Base-by-base conservation (phyloP, 2,888 invertebrate genomes). In the Zonitis immaculata region DNA sequence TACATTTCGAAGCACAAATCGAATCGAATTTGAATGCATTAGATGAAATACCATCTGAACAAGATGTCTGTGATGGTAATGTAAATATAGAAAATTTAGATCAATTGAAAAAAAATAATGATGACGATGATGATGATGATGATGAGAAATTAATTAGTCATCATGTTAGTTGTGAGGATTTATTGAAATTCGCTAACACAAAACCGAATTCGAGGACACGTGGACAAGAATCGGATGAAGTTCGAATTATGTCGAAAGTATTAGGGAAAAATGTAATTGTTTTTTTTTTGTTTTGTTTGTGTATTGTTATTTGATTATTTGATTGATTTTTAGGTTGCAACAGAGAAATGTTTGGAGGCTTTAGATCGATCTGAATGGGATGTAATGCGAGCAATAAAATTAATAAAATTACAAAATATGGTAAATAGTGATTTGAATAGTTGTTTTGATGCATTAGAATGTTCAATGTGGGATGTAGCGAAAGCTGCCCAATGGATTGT, bases 141-240 rank as follows among this genome's bases (percentile, higher is more conserved):
- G 62, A 65, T 35, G 61, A 62, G 26, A 56, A 64, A 44, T 54
- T 61, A 54, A 60, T 66, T 69, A 80, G 86, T 44, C 92, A 93
- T 69, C 89, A 91, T 64, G 94, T 94, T 1, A 93, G 92, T 44
- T 94, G 93, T 65, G 95, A 95, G 73, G 94, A 95, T 77, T 77
- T 95, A 51, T 75, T 94, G 49, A 93, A 94, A 72, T 95, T 95
- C 69, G 89, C 91, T 0, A 87, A 89, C 71, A 85, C 87, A 62
- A 89, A 88, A 58, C 91, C 91, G 0, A 88, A 87, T 63, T 90
- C 91, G 0, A 82, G 87, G 42, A 89, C 91, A 44, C 83, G 89
- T 5, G 91, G 92, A 11, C 84, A 88, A 11, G 93, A 93, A 72
- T 91, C 91, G 0, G 95, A 95, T 70, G 94, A 95, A 81, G 93